Base-by-base conservation (phyloP, 2,797 vertebrate species). In the Phrynocephalus vlangalii region DNA sequence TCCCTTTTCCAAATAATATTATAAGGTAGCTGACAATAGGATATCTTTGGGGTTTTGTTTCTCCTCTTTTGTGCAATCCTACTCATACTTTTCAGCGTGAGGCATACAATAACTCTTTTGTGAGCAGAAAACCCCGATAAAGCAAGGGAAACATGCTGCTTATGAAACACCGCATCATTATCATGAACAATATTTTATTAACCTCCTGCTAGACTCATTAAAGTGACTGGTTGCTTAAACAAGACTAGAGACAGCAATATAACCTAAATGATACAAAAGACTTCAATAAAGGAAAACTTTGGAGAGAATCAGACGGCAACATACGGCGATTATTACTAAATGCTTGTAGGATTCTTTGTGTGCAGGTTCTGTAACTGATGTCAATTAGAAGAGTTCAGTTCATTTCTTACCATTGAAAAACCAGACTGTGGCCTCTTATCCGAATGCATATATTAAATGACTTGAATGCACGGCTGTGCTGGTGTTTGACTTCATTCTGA, bases 401-500 rank as follows among this genome's bases (percentile, higher is more conserved):
- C 2, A 78, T 83, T 13, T 92, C 87, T 87, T 78, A 77, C 77
- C 18, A 85, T 84, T 15, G 60, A 87, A 56, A 48, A 83, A 24
- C 67, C 80, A 77, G 68, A 56, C 48, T 8, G 78, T 26, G 30
- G 20, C 52, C 86, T 81, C 2, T 26, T 89, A 5, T 79, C 77
- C 86, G 63, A 72, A n/a, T 66, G 66, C 80, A 38, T 38, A 71
- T n/a, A 5, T 30, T 67, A 28, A 20, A 26, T 38, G 1, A 52
- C 9, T 0, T 44, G 48, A 48, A 48, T 73, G n/a, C 38, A 67
- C 38, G 85, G 13, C 56, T 5, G 80, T 30, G 82, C 78, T 15
- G n/a, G 16, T 67, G 10, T 79, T 87, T 86, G 24, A 67, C 89
- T 90, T 92, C 89, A 84, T 52, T 30, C 60, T 86, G 24, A 67